These are phyloP conservation scores for Troilus luridus DNA, from an alignment of 2,888 invertebrate genomes.

Conservation along the genomic window DNA sequence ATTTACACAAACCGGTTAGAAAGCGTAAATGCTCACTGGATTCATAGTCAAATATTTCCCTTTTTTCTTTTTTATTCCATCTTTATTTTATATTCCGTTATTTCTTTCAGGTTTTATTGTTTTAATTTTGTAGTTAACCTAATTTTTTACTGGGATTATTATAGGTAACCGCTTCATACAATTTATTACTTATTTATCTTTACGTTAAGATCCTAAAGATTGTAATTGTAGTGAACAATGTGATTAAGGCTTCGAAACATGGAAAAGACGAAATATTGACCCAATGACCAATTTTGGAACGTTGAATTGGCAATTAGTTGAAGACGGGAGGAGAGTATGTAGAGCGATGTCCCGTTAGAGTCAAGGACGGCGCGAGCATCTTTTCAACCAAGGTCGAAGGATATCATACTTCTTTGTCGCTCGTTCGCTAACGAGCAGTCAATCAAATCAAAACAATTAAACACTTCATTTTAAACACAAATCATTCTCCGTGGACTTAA, in stretches of 20 bases:
- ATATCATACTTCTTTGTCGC: neutral
- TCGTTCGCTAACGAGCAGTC: neutral
- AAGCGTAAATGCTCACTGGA: neutral
- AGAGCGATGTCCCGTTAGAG: neutral
- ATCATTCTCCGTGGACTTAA: too few species aligned
- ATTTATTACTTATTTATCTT: too few species aligned
- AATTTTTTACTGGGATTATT: too few species aligned
- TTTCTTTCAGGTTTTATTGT: too few species aligned
- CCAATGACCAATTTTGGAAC: neutral
- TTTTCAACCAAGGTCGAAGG: neutral
- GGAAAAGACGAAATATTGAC: neutral
- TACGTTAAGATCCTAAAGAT: too few species aligned
- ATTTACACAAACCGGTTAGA: neutral
- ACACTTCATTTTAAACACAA: too few species aligned
- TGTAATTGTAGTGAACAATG: too few species aligned
- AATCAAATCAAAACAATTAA: neutral
- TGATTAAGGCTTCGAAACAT: neutral
- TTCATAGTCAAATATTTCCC: neutral
- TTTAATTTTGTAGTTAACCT: too few species aligned
- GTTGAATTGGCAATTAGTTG: neutral
- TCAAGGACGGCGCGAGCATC: neutral
- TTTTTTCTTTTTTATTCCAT: neutral
- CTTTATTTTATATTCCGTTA: too few species aligned
- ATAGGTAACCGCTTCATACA: too few species aligned
- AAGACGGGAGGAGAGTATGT: neutral